Percentiles rank a stretch among this genome's conserved stretches.
Conservation (phyloP, 2,888 invertebrate genomes). For the Cremastinae sp. region DNA sequence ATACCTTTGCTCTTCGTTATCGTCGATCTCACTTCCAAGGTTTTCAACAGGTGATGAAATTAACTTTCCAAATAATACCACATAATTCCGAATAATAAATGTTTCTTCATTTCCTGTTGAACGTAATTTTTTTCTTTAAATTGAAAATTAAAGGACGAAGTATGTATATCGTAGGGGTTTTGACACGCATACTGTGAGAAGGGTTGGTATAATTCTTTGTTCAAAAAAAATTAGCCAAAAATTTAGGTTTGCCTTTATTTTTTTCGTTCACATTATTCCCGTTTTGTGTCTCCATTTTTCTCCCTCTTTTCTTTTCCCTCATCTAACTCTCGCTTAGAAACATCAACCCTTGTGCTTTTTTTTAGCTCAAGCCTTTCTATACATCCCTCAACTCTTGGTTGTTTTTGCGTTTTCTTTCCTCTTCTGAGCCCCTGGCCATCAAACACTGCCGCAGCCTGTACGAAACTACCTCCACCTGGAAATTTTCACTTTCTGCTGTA, state of each 20-base stretch:
- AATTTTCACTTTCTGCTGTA: background rate
- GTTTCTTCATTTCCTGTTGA: too few relatives aligned
- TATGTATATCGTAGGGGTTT: too few relatives aligned
- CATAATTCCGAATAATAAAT: too few relatives aligned
- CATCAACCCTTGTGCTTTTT: conserved; percentile 48
- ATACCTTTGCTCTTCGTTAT: background rate
- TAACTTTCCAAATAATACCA: background rate
- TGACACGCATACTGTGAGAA: too few relatives aligned
- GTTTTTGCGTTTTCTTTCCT: conserved; percentile 22
- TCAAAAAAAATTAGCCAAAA: too few relatives aligned
- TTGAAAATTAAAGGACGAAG: too few relatives aligned
- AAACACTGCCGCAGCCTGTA: conserved; percentile 45
- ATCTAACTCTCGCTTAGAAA: conserved; percentile 27
- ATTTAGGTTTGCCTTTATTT: too few relatives aligned
- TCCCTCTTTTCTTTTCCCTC: conserved; percentile 44
- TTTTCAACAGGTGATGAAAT: background rate
- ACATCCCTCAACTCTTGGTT: conserved; percentile 1
- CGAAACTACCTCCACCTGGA: conserved; percentile 19
- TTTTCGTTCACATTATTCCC: too few relatives aligned
- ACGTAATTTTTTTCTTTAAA: too few relatives aligned
- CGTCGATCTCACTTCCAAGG: background rate
- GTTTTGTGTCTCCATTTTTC: too few relatives aligned
- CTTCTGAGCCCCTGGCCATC: conserved; percentile 45
- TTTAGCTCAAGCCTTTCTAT: too few relatives aligned
- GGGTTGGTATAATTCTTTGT: too few relatives aligned